Evolutionary conservation across 2,113 vertebrate genomes (phyloP).

Genomic region (Eretmochelys imbricata): DNA sequence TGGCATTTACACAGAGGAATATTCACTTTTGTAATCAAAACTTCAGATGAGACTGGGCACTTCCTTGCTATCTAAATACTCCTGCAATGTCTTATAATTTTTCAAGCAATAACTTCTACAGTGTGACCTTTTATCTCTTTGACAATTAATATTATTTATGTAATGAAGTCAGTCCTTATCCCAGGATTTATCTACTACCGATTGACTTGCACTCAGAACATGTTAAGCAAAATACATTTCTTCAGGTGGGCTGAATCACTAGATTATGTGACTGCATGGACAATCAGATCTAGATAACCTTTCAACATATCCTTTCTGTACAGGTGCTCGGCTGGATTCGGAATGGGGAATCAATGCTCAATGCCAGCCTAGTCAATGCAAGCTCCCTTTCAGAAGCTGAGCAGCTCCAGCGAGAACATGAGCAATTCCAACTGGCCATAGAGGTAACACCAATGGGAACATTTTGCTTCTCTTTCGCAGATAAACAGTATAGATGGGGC

Average conservation of each 20-base stretch:
- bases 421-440: constrained; percentile 98
- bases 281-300: background rate
- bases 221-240: background rate
- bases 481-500: background rate
- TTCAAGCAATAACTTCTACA: background rate
- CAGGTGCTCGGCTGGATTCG: constrained; percentile 98
- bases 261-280: background rate
- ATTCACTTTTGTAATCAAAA: background rate
- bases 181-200: background rate
- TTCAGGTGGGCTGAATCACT: background rate
- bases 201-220: background rate
- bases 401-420: constrained; percentile 96
- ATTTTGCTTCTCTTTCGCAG: constrained; percentile 4
- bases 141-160: background rate
- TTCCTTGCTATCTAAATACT: background rate
- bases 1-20: background rate
- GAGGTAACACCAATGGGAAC: constrained; percentile 83
- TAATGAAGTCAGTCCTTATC: background rate
- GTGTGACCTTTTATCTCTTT: background rate
- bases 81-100: background rate
- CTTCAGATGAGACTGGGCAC: background rate
- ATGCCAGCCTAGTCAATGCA: constrained; percentile 95
- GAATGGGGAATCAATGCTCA: constrained; percentile 98
- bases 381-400: constrained; percentile 98
- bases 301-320: constrained; percentile 10